These are phyloP conservation scores for Xyliphius kryptos DNA, from an alignment of 2,113 vertebrate genomes.

Conservation along the genomic window DNA sequence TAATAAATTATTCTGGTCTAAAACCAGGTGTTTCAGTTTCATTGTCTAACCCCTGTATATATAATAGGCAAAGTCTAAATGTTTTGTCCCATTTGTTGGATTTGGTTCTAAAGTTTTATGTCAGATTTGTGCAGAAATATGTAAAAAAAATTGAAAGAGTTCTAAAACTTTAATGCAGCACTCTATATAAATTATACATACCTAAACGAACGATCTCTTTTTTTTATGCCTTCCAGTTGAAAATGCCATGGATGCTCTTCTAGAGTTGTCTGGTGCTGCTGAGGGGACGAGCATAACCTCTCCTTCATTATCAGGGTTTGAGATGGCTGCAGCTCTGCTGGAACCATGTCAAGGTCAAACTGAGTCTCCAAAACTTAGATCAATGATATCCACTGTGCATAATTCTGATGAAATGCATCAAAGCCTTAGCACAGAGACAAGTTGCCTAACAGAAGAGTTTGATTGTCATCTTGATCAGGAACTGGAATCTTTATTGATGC, in stretches of 20 bases:
- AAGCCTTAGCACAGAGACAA: conserved; percentile 3
- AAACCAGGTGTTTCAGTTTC: no score
- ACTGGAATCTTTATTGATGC: conserved; percentile 53
- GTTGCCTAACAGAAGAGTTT: conserved; percentile 66
- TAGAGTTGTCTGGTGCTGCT: conserved; percentile 82
- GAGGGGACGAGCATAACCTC: conserved; percentile 59
- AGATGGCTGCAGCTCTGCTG: conserved; percentile 62
- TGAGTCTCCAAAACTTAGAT: neutral
- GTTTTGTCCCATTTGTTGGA: no score
- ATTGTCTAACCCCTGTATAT: no score
- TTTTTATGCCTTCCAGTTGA: conserved; percentile 71
- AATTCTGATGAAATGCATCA: neutral
- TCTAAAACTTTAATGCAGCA: no score
- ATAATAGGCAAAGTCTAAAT: no score
- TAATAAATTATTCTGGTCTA: no score
- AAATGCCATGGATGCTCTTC: conserved; percentile 84
- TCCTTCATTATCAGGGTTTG: conserved; percentile 61
- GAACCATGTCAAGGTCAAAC: conserved; percentile 36
- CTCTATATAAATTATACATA: no score
- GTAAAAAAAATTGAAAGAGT: no score
- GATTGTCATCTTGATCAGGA: conserved; percentile 73
- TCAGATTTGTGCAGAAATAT: no score
- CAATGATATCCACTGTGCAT: neutral
- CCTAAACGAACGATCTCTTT: neutral
- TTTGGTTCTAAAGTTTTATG: no score